Evolutionary conservation across 2,113 vertebrate species (phyloP), one percentile per base, ranked within the genome.

Genomic region (Odobenus rosmarus): DNA sequence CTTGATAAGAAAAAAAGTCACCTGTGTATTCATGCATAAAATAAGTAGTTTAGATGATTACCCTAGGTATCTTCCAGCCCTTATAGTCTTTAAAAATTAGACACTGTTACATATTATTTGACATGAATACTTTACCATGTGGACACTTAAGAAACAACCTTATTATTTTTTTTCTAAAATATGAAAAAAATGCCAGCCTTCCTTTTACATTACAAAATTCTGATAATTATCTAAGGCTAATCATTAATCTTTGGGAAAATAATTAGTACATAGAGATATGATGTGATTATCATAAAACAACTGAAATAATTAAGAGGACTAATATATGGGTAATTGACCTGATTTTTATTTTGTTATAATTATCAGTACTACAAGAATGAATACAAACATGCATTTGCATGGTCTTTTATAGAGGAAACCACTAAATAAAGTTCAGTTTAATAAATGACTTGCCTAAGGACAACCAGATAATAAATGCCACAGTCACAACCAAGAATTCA

Each of bases 171-270:
- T 81, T 90, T 18, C 36, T 59, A 53, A 88, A 93, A 42, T 42
- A 67, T 67, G 21, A 42, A 12, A 85, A 59, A 90, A 79, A 33
- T 7, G 3, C 2, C 46, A 82, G 26, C 1, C 31, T 82, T n/a
- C 79, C 49, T 93, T 93, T 93, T 92, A 62, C 3, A 18, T 94
- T 92, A 24, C 46, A 85, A 57, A 69, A 51, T 77, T 10, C 4
- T 61, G 36, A 83, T 59, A 59, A 71, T 46, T 74, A 64, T 79
- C 5, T 89, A 89, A 71, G 26, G 1, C 23, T 84, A 92, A 59
- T 83, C 33, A 94, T 13, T 80, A 74, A 49, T 36, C 15, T 90
- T 59, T 77, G 61, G 26, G 80, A 87, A 93, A 96, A 46, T 94
- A 55, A 84, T 92, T 33, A 64, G 18, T 15, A 51, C 12, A 28